Conservation (phyloP, 2,888 invertebrate species). For the Plagodis dolabraria region DNA sequence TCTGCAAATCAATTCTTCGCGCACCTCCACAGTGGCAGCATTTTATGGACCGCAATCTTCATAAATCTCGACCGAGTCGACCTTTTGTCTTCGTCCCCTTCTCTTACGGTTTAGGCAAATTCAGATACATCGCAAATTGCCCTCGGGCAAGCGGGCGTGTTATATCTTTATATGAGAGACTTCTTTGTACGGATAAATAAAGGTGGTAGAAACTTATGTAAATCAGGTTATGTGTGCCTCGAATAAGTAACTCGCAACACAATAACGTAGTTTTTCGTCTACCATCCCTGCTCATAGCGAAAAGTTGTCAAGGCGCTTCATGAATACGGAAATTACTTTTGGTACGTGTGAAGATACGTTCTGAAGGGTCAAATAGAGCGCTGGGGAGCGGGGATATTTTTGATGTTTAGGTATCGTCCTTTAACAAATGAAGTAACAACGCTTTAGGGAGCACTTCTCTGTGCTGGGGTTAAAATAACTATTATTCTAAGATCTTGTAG, state of each 20-base stretch:
- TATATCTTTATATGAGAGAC: slow-evolving; percentile 58
- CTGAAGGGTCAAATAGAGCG: slow-evolving; percentile 40
- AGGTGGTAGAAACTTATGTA: slow-evolving; percentile 60
- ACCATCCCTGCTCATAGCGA: slow-evolving; percentile 39
- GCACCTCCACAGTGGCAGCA: slow-evolving; percentile 49
- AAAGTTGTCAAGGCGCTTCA: slow-evolving; percentile 49
- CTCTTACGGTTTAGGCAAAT: slow-evolving; percentile 73
- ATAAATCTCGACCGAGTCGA: slow-evolving; percentile 72
- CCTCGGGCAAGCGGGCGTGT: slow-evolving; percentile 49
- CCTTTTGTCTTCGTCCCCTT: slow-evolving; percentile 75
- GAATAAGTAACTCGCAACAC: slow-evolving; percentile 59
- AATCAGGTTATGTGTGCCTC: slow-evolving; percentile 62
- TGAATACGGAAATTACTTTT: slow-evolving; percentile 48
- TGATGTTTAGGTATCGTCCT: slow-evolving; percentile 41
- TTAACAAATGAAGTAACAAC: slow-evolving; percentile 40
- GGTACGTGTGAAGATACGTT: slow-evolving; percentile 32
- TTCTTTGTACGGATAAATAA: slow-evolving; percentile 59
- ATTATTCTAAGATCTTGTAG: slow-evolving; percentile 34
- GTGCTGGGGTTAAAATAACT: slow-evolving; percentile 33
- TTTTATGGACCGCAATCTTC: slow-evolving; percentile 69
- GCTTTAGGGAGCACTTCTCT: slow-evolving; percentile 37
- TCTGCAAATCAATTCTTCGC: slow-evolving; percentile 39
- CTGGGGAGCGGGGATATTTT: slow-evolving; percentile 38
- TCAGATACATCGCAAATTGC: slow-evolving; percentile 71
- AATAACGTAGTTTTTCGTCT: slow-evolving; percentile 51